These are phyloP conservation scores for Atherix ibis DNA, from an alignment of 2,888 invertebrate genomes.

Conservation along the genomic window DNA sequence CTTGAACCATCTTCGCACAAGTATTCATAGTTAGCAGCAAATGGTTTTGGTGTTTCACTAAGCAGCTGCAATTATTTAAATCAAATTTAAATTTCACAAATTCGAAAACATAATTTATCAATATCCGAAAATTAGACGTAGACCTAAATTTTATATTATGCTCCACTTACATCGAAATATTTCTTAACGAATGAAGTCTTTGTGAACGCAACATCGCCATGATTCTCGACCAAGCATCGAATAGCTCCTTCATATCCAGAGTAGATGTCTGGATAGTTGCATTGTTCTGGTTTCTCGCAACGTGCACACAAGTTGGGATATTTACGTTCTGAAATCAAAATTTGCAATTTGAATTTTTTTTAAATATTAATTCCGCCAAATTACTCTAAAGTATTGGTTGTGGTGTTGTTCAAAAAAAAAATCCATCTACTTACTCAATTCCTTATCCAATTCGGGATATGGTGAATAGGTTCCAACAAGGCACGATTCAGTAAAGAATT, in stretches of 20 bases:
- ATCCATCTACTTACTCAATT: constrained; percentile 57
- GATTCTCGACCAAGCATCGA: constrained; percentile 61
- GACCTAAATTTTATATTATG: no score
- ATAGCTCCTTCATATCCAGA: constrained; percentile 80
- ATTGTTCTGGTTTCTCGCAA: constrained; percentile 59
- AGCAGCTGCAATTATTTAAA: no score
- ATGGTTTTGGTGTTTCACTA: no score
- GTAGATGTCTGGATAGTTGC: constrained; percentile 67
- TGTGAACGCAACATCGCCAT: constrained; percentile 75
- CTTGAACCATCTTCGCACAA: constrained; percentile 65
- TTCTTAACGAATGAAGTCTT: constrained; percentile 65
- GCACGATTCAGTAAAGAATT: constrained; percentile 69
- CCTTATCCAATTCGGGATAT: constrained; percentile 50
- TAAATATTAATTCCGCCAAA: no score
- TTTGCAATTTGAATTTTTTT: no score
- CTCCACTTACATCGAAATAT: constrained; percentile 58
- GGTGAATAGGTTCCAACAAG: constrained; percentile 74
- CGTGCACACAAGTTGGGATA: constrained; percentile 62
- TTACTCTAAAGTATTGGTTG: no score
- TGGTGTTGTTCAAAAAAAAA: no score
- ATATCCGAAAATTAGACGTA: no score
- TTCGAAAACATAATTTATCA: no score
- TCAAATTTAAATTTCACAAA: no score
- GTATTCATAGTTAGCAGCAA: constrained; percentile 53
- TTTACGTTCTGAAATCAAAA: constrained; percentile 47